phyloP scores from a whole-genome alignment of 2,888 invertebrate genomes.

The Apodemia hepburni region DNA sequence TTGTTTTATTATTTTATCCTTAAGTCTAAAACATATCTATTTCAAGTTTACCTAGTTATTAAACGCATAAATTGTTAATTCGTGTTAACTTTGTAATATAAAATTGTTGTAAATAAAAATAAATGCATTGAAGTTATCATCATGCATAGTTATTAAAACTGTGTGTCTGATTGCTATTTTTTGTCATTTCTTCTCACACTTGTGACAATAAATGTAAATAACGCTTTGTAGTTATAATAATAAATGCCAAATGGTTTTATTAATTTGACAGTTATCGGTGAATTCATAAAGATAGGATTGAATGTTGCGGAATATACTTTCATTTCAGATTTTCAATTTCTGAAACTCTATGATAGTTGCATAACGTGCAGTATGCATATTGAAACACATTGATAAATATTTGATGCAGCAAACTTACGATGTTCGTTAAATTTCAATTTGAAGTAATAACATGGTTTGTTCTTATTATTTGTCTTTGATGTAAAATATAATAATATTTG shows the following conservation, averaged over 20 bases:
- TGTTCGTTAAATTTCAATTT: not conserved
- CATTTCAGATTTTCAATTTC: slow-evolving; percentile 13
- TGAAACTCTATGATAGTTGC: slow-evolving; percentile 13
- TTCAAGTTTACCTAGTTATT: slow-evolving; percentile 59
- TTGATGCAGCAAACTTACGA: slow-evolving; percentile 13
- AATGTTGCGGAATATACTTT: slow-evolving; percentile 9
- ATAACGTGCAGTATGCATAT: slow-evolving; percentile 16
- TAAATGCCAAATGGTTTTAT: slow-evolving; percentile 54
- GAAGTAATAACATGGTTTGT: not conserved
- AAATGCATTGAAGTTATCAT: slow-evolving; percentile 36
- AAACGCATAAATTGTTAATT: slow-evolving; percentile 47
- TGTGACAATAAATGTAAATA: slow-evolving; percentile 78
- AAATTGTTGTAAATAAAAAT: slow-evolving; percentile 43
- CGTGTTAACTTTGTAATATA: slow-evolving; percentile 53
- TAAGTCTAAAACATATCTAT: slow-evolving; percentile 73
- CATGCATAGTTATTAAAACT: slow-evolving; percentile 33
- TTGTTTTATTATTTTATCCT: slow-evolving; percentile 30
- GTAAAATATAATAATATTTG: not conserved
- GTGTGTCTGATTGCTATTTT: slow-evolving; percentile 39
- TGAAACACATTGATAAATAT: slow-evolving; percentile 15
- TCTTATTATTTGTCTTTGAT: not conserved
- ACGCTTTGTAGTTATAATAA: slow-evolving; percentile 73
- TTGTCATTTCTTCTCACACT: slow-evolving; percentile 65
- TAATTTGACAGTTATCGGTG: slow-evolving; percentile 14
- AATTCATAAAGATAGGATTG: slow-evolving; percentile 13